These are phyloP conservation scores for Sycon ciliatum DNA, from an alignment of 37 sponge, comb jelly and placozoan species.

Conservation along the genomic window DNA sequence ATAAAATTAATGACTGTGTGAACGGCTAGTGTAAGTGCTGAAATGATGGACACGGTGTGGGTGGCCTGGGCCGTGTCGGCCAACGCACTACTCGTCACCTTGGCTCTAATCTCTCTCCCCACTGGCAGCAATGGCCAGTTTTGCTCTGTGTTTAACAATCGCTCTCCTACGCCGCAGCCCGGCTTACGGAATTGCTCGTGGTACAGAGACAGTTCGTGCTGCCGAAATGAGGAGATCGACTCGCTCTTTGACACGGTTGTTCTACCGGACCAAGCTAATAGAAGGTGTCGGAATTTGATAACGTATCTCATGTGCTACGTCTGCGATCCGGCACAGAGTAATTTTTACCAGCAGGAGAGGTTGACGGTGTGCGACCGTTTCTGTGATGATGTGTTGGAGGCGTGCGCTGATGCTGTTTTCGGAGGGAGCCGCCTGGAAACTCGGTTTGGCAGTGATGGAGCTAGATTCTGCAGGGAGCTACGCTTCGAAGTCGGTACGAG, in stretches of 20 bases:
- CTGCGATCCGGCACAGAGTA: not conserved
- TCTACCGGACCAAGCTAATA: not conserved
- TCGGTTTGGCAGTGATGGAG: no score
- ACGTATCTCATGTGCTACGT: not conserved
- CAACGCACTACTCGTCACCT: no score
- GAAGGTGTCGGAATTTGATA: not conserved
- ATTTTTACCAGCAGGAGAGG: not conserved
- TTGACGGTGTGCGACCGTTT: not conserved
- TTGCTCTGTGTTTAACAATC: not conserved
- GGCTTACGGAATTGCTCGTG: not conserved
- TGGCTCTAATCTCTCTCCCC: no score
- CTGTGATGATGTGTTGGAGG: not conserved
- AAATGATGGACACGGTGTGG: no score
- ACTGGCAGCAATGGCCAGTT: no score
- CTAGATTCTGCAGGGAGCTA: no score
- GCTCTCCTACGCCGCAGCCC: not conserved
- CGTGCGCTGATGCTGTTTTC: not conserved
- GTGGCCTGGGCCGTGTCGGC: no score
- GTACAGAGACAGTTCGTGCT: not conserved
- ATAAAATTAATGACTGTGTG: no score
- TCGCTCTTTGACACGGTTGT: not conserved
- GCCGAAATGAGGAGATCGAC: not conserved
- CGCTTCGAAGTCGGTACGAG: no score
- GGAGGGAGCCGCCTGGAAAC: no score
- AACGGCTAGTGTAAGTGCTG: no score